phyloP scores from a whole-genome alignment of 2,888 invertebrate genomes.

The Hydroisotoma schaefferi region DNA sequence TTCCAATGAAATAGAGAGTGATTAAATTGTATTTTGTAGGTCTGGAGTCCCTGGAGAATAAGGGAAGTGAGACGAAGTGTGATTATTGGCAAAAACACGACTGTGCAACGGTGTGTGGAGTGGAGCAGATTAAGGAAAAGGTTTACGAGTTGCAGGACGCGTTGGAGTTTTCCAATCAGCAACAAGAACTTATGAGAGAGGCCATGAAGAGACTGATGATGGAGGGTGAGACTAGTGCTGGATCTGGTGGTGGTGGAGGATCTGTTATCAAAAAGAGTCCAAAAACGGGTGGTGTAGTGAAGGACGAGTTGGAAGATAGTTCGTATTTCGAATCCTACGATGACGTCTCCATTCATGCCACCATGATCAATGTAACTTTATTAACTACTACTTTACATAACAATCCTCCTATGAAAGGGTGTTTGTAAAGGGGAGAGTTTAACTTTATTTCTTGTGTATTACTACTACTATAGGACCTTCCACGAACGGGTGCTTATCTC shows the following conservation, averaged over 20 bases:
- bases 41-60: neutral
- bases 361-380: constrained; percentile 75
- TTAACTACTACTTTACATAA: neutral
- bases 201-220: constrained; percentile 3
- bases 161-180: too few species aligned
- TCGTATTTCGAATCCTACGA: constrained; percentile 76
- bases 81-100: neutral
- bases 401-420: too few species aligned
- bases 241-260: constrained; percentile 13
- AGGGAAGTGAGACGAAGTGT: too few species aligned
- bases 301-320: constrained; percentile 53
- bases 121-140: neutral
- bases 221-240: constrained; percentile 53
- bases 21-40: neutral
- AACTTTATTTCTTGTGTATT: neutral
- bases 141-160: neutral
- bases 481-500: constrained; percentile 81
- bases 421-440: too few species aligned
- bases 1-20: too few species aligned
- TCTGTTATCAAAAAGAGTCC: neutral
- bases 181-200: neutral
- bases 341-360: constrained; percentile 88
- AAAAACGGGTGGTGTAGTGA: neutral
- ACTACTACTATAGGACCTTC: constrained; percentile 61
- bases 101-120: neutral